These are phyloP conservation scores for Catostomus latipinnis DNA, from an alignment of 2,797 vertebrate species.

Conservation along the genomic window DNA sequence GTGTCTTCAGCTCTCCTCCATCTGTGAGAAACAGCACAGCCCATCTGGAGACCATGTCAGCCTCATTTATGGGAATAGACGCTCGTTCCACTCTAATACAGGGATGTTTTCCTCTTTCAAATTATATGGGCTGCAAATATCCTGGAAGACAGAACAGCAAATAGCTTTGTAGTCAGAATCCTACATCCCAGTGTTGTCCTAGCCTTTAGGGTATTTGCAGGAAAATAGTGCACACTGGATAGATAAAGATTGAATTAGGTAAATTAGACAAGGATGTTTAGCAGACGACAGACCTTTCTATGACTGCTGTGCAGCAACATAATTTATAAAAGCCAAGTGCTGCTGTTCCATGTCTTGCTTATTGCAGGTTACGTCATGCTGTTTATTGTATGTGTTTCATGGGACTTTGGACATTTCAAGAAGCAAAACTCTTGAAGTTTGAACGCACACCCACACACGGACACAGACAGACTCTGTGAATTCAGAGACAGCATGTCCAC, in stretches of 20 bases:
- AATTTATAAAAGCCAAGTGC: background rate
- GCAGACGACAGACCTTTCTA: background rate
- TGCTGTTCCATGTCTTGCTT: background rate
- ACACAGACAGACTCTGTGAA: background rate
- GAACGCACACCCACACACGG: background rate
- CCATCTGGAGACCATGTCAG: constrained; percentile 32
- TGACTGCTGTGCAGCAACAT: background rate
- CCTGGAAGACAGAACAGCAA: background rate
- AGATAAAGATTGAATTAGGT: background rate
- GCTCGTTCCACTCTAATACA: background rate
- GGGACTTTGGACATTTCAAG: background rate
- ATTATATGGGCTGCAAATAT: background rate
- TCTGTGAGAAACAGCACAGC: constrained; percentile 8
- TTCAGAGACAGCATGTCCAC: background rate
- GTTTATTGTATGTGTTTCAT: background rate
- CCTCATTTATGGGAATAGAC: constrained; percentile 1
- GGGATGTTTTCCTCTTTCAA: background rate
- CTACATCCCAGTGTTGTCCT: background rate
- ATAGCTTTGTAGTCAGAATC: background rate
- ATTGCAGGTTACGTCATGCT: background rate
- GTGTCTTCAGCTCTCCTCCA: background rate
- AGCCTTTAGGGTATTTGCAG: background rate
- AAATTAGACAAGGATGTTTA: background rate
- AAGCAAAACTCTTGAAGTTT: background rate
- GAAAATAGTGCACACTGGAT: background rate